A percentile compares a stretch with the other conserved stretches of the same genome.
Evolutionary conservation across 2,888 invertebrate genomes (phyloP).

Genomic region (Apodemia zela): DNA sequence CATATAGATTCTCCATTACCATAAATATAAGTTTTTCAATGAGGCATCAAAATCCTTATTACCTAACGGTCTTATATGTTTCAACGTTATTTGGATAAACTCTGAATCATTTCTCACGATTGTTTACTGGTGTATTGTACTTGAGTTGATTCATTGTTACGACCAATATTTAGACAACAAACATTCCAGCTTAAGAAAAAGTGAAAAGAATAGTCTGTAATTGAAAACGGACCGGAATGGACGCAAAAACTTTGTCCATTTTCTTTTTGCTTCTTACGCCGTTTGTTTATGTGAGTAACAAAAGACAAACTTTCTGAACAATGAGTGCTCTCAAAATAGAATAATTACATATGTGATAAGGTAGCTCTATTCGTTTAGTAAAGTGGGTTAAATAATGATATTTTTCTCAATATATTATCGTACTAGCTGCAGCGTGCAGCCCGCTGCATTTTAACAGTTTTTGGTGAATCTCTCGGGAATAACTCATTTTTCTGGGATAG

Average conservation of each 20-base stretch:
- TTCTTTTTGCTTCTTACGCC: slow-evolving; percentile 40
- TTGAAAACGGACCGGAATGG: slow-evolving; percentile 40
- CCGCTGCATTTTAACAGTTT: no score
- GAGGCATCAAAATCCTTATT: no score
- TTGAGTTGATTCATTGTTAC: slow-evolving; percentile 28
- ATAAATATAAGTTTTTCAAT: no score
- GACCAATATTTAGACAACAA: slow-evolving; percentile 30
- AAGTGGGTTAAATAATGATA: no score
- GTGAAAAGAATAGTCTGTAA: slow-evolving; percentile 31
- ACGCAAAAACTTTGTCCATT: slow-evolving; percentile 38
- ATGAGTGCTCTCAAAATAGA: background rate
- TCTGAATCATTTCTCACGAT: background rate
- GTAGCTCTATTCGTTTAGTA: no score
- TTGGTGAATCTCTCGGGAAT: no score
- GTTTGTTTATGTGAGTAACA: slow-evolving; percentile 40
- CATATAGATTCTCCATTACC: no score
- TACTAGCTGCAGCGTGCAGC: no score
- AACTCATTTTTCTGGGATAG: no score
- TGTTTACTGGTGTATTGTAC: slow-evolving; percentile 1
- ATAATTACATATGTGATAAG: background rate
- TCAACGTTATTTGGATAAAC: slow-evolving; percentile 1
- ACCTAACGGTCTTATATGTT: no score
- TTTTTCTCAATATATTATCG: no score
- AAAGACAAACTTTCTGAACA: slow-evolving; percentile 23
- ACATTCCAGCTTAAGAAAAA: slow-evolving; percentile 28